phyloP scores from a whole-genome alignment of 2,888 invertebrate genomes.

The Andrena camellia region DNA sequence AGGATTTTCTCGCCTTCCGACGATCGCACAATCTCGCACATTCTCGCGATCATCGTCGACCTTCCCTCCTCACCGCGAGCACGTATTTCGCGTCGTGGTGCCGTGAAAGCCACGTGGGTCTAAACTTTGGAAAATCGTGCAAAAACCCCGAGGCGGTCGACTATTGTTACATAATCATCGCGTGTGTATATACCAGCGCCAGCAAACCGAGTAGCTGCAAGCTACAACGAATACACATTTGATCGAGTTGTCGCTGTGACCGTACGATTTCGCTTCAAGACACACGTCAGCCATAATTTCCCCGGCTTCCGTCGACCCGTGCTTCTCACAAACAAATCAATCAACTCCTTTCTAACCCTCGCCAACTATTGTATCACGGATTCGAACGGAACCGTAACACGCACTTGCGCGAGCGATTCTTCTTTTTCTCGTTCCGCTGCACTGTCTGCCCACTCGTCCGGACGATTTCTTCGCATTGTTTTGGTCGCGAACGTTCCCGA shows the following conservation, averaged over 20 bases:
- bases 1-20: not conserved
- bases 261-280: too few relatives aligned
- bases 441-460: not conserved
- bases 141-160: conserved; percentile 73
- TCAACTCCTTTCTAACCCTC: not conserved
- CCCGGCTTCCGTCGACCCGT: too few relatives aligned
- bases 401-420: not conserved
- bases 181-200: conserved; percentile 54
- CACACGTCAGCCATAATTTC: too few relatives aligned
- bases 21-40: not conserved
- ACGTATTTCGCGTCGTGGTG: too few relatives aligned
- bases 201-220: conserved; percentile 76
- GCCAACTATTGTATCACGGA: not conserved
- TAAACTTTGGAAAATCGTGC: conserved; percentile 76
- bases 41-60: not conserved
- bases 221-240: not conserved
- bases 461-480: not conserved
- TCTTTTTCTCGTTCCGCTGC: not conserved
- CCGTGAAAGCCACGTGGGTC: not conserved
- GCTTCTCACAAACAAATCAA: not conserved
- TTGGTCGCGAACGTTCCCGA: not conserved
- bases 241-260: too few relatives aligned
- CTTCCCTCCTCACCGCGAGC: not conserved
- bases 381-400: not conserved
- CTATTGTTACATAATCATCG: conserved; percentile 79